Evolutionary conservation across 2,113 vertebrate genomes (phyloP), one percentile per base, ranked within the genome.

Genomic region (Gila orcuttii): DNA sequence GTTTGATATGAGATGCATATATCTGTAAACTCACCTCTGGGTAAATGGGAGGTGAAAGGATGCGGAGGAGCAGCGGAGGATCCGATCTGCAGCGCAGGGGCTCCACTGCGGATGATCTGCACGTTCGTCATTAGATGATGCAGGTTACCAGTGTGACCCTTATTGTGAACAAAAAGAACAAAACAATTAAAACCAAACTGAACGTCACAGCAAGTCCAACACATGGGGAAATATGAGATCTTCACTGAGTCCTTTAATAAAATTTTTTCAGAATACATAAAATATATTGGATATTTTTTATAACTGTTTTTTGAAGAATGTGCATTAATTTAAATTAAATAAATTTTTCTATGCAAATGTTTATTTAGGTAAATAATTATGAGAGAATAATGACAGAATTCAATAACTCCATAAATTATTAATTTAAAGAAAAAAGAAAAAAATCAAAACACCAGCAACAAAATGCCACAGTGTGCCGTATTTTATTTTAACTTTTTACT

Each of bases 71-170:
- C 90, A 0, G 93, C 71, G 23, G 95, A 89, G 2, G 97, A 95
- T 89, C 97, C 97, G 0, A 99, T 96, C 91, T 98, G 98, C 76
- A 98, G 92, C 0, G 96, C 94, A 23, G 97, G 97, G 62, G 96
- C 95, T 31, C 92, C 95, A 15, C 97, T 96, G 85, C 97, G 95
- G 79, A 99, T 99, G 83, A 99, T 99, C 94, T 99, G 98, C 87
- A 99, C 96, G 3, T 97, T 98, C 66, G 94, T 90, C 97, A 99
- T 97, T 87, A 99, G 96, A 60, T 98, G 98, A 86, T 99, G 97
- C 87, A 98, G 89, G 90, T 96, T 99, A 93, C 96, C 97, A 64
- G 97, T 93, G 90, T 99, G 97, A 9, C 98, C 98, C 98, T 99
- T 91, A 13, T 55, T 39, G 28, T 39, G 84, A 87, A 81, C 57